These are phyloP conservation scores for Anolis carolinensis DNA, from an alignment of 2,113 vertebrate genomes.

Conservation along the genomic window DNA sequence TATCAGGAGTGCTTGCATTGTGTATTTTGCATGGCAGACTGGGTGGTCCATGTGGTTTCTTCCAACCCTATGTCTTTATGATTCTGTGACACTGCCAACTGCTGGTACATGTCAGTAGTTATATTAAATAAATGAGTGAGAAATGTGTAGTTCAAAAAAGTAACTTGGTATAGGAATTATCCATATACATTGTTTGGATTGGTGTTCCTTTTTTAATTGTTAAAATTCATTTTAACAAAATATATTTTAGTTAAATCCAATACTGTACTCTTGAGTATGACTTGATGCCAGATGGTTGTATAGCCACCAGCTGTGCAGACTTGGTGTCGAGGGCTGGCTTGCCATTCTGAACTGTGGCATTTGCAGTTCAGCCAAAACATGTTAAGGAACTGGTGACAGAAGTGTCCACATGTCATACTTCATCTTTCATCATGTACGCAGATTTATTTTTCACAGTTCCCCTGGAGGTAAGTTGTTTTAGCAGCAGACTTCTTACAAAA, in stretches of 20 bases:
- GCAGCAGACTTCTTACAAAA: no score
- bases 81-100: no score
- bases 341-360: not conserved
- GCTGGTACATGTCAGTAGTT: not conserved
- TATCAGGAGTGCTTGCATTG: no score
- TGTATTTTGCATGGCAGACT: no score
- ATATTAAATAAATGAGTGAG: not conserved
- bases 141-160: not conserved
- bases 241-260: not conserved
- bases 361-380: not conserved
- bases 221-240: not conserved
- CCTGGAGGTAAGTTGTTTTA: no score
- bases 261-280: not conserved
- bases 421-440: not conserved
- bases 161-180: not conserved
- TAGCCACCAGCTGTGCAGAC: not conserved
- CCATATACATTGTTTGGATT: not conserved
- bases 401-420: not conserved
- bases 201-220: not conserved
- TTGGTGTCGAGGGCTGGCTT: not conserved
- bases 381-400: not conserved
- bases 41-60: no score
- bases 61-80: no score
- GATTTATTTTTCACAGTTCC: no score
- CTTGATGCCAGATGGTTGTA: not conserved